phyloP scores from a whole-genome alignment of 2,888 invertebrate genomes.

The Drosophila kokeensis region DNA sequence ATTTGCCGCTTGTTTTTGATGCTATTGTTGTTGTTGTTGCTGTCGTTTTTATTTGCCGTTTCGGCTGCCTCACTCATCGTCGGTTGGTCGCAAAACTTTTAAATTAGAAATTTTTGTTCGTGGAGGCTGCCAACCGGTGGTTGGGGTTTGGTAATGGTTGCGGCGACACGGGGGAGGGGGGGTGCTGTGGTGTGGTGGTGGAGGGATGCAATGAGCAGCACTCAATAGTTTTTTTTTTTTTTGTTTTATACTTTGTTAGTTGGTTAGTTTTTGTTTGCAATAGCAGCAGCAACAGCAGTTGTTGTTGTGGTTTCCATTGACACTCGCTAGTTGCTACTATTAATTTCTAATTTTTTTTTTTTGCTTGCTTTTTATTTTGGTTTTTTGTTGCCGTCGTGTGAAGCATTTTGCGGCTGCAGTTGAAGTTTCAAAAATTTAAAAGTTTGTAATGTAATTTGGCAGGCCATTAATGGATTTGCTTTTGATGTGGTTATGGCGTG shows the following conservation, averaged over 20 bases:
- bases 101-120: conserved; percentile 80
- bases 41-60: conserved; percentile 54
- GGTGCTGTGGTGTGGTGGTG: conserved; percentile 9
- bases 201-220: conserved; percentile 49
- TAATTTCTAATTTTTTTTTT: conserved; percentile 71
- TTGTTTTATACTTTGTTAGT: conserved; percentile 74
- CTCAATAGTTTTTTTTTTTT: conserved; percentile 70
- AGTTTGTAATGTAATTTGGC: conserved; percentile 72
- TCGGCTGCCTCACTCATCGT: conserved; percentile 59
- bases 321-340: conserved; percentile 79
- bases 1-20: conserved; percentile 65
- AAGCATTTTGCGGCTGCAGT: conserved; percentile 54
- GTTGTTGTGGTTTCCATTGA: conserved; percentile 69
- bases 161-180: neutral
- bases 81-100: conserved; percentile 79
- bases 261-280: conserved; percentile 73
- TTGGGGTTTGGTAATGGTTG: conserved; percentile 16
- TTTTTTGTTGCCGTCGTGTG: conserved; percentile 46
- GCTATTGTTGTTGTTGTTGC: conserved; percentile 46
- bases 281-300: conserved; percentile 31
- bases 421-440: conserved; percentile 55
- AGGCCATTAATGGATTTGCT: conserved; percentile 53
- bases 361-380: conserved; percentile 18
- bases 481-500: conserved; percentile 47
- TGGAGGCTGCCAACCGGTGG: conserved; percentile 46